These are phyloP conservation scores for Corydoras sp. DNA, from an alignment of 2,113 vertebrate species.

Conservation along the genomic window DNA sequence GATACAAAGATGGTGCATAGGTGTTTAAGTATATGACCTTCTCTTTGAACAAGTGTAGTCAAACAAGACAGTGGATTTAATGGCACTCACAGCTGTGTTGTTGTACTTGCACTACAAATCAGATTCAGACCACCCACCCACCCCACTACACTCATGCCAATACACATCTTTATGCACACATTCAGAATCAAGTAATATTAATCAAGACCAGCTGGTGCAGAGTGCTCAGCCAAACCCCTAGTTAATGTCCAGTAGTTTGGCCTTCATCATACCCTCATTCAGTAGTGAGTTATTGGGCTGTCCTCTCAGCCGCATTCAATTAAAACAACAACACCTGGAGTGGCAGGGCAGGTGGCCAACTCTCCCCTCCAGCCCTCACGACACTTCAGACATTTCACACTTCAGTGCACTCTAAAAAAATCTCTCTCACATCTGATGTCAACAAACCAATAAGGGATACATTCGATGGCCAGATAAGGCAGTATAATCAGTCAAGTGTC, in stretches of 20 bases:
- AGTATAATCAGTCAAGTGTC: too few relatives aligned
- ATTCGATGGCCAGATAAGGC: neutral
- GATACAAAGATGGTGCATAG: neutral
- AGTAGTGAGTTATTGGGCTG: slow-evolving; percentile 55
- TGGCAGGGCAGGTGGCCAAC: slow-evolving; percentile 22
- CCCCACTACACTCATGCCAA: neutral
- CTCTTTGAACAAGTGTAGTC: neutral
- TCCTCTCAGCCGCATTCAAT: slow-evolving; percentile 56
- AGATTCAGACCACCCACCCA: slow-evolving; percentile 1
- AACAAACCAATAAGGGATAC: neutral
- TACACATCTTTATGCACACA: slow-evolving; percentile 10
- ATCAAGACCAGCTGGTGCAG: slow-evolving; percentile 57
- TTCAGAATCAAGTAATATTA: slow-evolving; percentile 45
- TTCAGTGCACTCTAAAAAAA: slow-evolving; percentile 7
- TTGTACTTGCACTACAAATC: neutral
- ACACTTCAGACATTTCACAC: slow-evolving; percentile 9
- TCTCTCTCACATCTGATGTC: neutral
- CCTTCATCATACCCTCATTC: slow-evolving; percentile 52
- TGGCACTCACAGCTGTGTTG: neutral
- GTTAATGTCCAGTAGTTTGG: slow-evolving; percentile 45
- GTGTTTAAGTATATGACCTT: slow-evolving; percentile 13
- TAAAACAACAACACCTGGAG: slow-evolving; percentile 60
- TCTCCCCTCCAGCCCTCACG: slow-evolving; percentile 1
- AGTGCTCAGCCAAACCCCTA: slow-evolving; percentile 52
- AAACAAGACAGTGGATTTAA: neutral